phyloP scores from a whole-genome alignment of 2,888 invertebrate genomes.

The Hemaris fuciformis region DNA sequence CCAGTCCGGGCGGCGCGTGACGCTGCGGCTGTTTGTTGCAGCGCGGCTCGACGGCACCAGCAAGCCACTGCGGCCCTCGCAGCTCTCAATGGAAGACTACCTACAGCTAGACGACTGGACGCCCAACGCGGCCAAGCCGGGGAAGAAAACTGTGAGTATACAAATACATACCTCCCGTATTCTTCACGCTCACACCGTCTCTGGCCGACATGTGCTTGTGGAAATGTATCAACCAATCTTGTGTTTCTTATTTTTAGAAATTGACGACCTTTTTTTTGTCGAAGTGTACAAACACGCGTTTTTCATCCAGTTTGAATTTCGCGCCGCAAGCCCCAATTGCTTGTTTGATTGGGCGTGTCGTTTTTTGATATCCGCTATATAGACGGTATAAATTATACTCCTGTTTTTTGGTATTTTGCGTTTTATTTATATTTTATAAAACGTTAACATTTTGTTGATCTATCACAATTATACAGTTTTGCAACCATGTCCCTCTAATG shows the following conservation, averaged over 20 bases:
- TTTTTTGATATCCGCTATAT: background rate
- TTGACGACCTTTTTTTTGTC: background rate
- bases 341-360: background rate
- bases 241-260: background rate
- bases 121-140: constrained; percentile 83
- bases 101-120: constrained; percentile 92
- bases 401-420: background rate
- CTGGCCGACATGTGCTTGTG: constrained; percentile 35
- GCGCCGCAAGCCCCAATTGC: background rate
- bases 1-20: too few relatives aligned
- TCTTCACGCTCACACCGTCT: background rate
- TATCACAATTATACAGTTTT: constrained; percentile 31
- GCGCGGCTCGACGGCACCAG: constrained; percentile 96
- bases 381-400: background rate
- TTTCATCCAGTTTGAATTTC: background rate
- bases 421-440: background rate
- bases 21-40: constrained; percentile 74
- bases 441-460: background rate
- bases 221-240: constrained; percentile 25
- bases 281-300: too few relatives aligned
- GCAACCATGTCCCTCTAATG: constrained; percentile 32
- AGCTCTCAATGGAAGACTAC: constrained; percentile 95
- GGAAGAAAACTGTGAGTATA: constrained; percentile 92
- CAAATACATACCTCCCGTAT: background rate
- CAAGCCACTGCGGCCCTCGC: constrained; percentile 86